Conservation (phyloP, 2,888 invertebrate genomes). For the Xanthia icteritia region DNA sequence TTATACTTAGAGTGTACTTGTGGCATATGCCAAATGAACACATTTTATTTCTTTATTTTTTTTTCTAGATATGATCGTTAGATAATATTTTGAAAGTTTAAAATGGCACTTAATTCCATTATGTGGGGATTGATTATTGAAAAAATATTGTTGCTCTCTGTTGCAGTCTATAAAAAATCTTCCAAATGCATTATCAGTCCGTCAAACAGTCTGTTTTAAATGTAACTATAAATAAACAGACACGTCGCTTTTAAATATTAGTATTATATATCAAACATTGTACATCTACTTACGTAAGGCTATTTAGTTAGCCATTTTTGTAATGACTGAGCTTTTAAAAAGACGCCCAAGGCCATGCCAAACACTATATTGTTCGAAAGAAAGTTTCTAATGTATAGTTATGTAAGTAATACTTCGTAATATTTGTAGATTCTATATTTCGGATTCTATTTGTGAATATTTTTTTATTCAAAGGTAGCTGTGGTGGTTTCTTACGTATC, state of each 20-base stretch:
- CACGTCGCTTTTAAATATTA: slow-evolving; percentile 28
- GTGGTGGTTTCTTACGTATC: background rate
- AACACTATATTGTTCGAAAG: slow-evolving; percentile 45
- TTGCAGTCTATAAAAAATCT: background rate
- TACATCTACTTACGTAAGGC: slow-evolving; percentile 44
- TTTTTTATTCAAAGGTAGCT: background rate
- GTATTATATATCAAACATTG: slow-evolving; percentile 20
- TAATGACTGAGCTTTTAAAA: slow-evolving; percentile 32
- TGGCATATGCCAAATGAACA: too few relatives aligned
- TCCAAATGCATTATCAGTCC: background rate
- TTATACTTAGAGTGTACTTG: too few relatives aligned
- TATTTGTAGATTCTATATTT: slow-evolving; percentile 25
- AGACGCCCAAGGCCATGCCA: slow-evolving; percentile 43
- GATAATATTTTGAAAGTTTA: background rate
- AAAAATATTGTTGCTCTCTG: background rate
- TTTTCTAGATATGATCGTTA: too few relatives aligned
- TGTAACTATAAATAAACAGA: background rate
- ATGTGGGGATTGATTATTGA: background rate
- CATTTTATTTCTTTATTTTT: too few relatives aligned
- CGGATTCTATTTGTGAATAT: background rate
- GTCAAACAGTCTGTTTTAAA: background rate
- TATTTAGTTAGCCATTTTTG: slow-evolving; percentile 28
- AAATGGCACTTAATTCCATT: too few relatives aligned
- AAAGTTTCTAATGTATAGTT: slow-evolving; percentile 46
- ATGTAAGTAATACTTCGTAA: slow-evolving; percentile 38